Evolutionary conservation across 2,888 invertebrate genomes (phyloP), one percentile per base, ranked within the genome.

Genomic region (Stenolophus ochropezus): DNA sequence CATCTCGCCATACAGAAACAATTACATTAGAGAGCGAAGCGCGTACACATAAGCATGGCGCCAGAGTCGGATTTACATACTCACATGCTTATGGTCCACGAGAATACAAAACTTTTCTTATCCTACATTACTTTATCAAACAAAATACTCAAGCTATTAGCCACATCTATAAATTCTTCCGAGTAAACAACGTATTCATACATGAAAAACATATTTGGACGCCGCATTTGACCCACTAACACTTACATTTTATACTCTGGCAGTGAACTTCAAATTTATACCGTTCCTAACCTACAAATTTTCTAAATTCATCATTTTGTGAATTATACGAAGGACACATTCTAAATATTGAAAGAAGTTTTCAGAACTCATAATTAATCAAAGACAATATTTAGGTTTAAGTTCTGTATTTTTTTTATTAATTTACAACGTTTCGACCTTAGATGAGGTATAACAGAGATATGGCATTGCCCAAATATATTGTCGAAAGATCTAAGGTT

Each of bases 11-110:
- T 80, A 73, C 58, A 51, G 56, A 71, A 80, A 80, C 80, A 80
- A 80, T 80, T 80, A 80, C 80, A 80, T 80, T 80, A 80, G 80
- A 79, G 79, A 49, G 79, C 27, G 69, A 25, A 49, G 58, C 71
- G 53, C 18, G 27, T 53, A 75, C 74, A 20, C 74, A 75, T 25
- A 49, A 65, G 51, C 53, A 51, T 69, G 61, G 61, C 69, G 49
- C 51, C 77, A 77, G 42, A 42, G 61, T 6, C 47, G 77, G 47
- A 77, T 49, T 75, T 53, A 53, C 53, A 53, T 53, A 20, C 20
- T 20, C 53, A 53, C 53, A 42, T 42, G 11, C 33, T 42, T 42
- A 8, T 42, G 33, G 33, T 42, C 53, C 53, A 53, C 16, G 16
- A 4, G 20, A 53, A 53, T 53, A 53, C 53, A 5, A 53, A 18